Percentiles rank a stretch among this genome's conserved stretches.
Evolutionary conservation across 64 coral and sea anemone species (phyloP).

Genomic region (Hydrozoanthus tunicans): DNA sequence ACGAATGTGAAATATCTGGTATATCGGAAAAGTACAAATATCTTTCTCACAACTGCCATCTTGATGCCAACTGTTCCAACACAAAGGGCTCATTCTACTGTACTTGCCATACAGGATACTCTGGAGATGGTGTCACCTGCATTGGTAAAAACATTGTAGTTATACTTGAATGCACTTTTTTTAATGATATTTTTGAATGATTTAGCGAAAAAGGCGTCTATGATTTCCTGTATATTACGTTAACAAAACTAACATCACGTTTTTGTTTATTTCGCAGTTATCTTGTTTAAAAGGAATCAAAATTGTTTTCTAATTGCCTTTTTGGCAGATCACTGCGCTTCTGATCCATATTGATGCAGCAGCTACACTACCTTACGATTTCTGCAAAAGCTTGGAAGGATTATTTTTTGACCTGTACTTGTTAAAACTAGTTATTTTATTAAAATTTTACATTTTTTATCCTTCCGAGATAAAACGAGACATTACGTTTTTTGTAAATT

Average conservation of each 20-base stretch:
- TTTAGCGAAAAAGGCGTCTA: too few relatives aligned
- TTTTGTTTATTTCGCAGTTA: too few relatives aligned
- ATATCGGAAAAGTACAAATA: background rate
- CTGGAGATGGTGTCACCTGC: conserved; percentile 61
- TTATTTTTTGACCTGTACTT: too few relatives aligned
- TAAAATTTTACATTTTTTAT: too few relatives aligned
- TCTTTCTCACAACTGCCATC: conserved; percentile 63
- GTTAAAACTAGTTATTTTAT: too few relatives aligned
- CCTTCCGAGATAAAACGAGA: too few relatives aligned
- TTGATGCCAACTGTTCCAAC: conserved; percentile 62
- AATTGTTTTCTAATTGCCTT: background rate
- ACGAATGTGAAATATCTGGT: conserved; percentile 55
- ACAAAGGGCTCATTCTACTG: conserved; percentile 70
- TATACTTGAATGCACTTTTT: background rate
- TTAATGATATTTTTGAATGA: too few relatives aligned
- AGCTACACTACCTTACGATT: too few relatives aligned
- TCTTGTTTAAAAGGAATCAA: background rate
- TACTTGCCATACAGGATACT: conserved; percentile 64
- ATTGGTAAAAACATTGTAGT: background rate
- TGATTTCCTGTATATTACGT: too few relatives aligned
- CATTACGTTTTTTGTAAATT: too few relatives aligned
- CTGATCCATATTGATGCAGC: conserved; percentile 3
- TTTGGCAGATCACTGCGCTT: background rate
- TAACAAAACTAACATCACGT: too few relatives aligned
- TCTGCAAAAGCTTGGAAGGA: too few relatives aligned